phyloP scores from a whole-genome alignment of 2,888 invertebrate species.

The Lymantria dispar region DNA sequence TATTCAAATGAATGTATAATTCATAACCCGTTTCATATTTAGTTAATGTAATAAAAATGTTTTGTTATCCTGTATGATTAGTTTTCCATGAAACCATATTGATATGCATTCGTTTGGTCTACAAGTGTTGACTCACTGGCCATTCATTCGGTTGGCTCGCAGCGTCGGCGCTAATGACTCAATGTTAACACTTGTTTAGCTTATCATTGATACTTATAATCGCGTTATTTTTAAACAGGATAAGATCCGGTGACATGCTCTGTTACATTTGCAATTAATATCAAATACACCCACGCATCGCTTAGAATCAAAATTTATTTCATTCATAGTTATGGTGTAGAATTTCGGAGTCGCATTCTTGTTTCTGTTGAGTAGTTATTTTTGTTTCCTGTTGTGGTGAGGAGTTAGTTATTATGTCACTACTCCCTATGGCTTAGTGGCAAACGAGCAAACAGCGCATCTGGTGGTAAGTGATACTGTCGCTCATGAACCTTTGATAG shows the following conservation, averaged over 20 bases:
- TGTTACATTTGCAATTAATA: slow-evolving; percentile 8
- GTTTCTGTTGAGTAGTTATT: too few species aligned
- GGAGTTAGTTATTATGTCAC: too few species aligned
- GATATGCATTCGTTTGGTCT: slow-evolving; percentile 23
- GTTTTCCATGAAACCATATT: slow-evolving; percentile 43
- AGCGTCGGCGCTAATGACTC: slow-evolving; percentile 24
- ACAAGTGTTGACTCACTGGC: slow-evolving; percentile 36
- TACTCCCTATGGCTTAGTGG: too few species aligned
- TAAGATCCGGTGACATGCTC: slow-evolving; percentile 25
- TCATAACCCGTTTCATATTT: too few species aligned
- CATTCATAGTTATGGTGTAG: too few species aligned
- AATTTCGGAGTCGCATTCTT: too few species aligned
- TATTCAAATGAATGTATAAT: too few species aligned
- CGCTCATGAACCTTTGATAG: too few species aligned
- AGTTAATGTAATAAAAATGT: not conserved
- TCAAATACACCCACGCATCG: not conserved
- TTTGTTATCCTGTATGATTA: slow-evolving; percentile 30
- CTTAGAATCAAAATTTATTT: slow-evolving; percentile 3
- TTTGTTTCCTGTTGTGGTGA: too few species aligned
- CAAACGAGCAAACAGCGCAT: too few species aligned
- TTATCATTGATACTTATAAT: slow-evolving; percentile 33
- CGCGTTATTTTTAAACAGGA: slow-evolving; percentile 30
- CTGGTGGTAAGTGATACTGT: too few species aligned
- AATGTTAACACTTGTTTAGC: slow-evolving; percentile 22
- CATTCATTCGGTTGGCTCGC: slow-evolving; percentile 19